Evolutionary conservation across 2,797 vertebrate species (phyloP).

Genomic region (Steatocranus sp.): DNA sequence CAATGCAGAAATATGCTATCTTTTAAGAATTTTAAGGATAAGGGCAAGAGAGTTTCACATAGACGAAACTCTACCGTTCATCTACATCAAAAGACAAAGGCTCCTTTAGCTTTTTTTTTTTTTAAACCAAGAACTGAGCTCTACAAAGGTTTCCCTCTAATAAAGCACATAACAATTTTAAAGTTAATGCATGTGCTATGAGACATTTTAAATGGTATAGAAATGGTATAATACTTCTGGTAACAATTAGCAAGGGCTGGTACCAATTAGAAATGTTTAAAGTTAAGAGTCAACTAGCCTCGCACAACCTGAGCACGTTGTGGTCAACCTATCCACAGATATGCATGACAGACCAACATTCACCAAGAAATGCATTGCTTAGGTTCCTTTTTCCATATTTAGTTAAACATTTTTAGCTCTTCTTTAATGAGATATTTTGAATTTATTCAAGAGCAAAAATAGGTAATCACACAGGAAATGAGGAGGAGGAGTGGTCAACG

Average conservation of each 20-base stretch:
- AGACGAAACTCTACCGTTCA: not conserved
- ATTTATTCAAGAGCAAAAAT: not conserved
- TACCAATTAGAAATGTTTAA: not conserved
- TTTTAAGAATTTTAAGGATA: not conserved
- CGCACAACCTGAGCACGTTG: not conserved
- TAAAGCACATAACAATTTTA: not conserved
- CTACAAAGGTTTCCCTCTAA: not conserved
- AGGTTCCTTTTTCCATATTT: not conserved
- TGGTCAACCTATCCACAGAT: not conserved
- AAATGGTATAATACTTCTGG: not conserved
- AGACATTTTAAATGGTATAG: not conserved
- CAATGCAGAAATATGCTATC: not conserved
- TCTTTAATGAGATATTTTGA: not conserved
- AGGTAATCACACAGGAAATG: not conserved
- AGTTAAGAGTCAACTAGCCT: not conserved
- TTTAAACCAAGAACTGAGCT: not conserved
- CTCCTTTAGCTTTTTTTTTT: not conserved
- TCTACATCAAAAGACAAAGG: not conserved
- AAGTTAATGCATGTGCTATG: not conserved
- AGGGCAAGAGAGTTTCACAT: not conserved
- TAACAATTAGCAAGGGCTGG: not conserved
- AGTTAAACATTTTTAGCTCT: not conserved
- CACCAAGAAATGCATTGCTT: not conserved
- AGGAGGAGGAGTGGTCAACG: not conserved
- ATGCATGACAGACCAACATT: not conserved